Base-by-base conservation (phyloP, 1,140 invertebrate genomes). In the Drosophila grimshawi region DNA sequence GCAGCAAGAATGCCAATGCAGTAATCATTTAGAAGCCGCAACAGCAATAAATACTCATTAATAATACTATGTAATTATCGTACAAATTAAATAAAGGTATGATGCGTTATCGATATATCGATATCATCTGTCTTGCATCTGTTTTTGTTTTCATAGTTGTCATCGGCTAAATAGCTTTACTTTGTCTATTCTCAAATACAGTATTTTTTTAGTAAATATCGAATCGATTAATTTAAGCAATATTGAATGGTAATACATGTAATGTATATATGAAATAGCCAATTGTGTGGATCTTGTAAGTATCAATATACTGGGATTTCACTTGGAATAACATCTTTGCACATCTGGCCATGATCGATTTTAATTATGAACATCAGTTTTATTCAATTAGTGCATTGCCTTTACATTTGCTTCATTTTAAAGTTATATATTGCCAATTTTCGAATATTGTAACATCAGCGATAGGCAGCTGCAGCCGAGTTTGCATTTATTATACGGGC, bases 11-110 rank as follows among this genome's bases (percentile, higher is more conserved):
- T 57, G 45, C 37, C 39, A 59, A 46, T 71, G 39, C 43, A 41
- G 37, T 43, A 39, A 7, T 11, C 72, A 75, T 75, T 59, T 64
- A 52, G 8, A 53, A 49, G 67, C 39, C 39, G 45, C 52, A 64
- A 48, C 55, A 64, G 53, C 55, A 65, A 57, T 63, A 51, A 62
- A 51, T 56, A 35, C 51, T 64, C 41, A 73, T 60, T 60, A 61
- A 65, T 55, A 60, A 45, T 76, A 65, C 43, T 64, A 10, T 45
- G 30, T 60, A 59, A 59, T 37, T 43, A 59, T 63, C 49, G n/a
- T 56, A 57, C 45, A 51, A 72, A 55, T 74, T 69, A 69, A 55
- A 68, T 29, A 19, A 19, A 41, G 57, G 32, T 19, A 55, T 62
- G 30, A 51, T 69, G 7, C 70, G 43, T n/a, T 62, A 70, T 59